Conservation (phyloP, 2,113 vertebrate species). For the Tiliqua scincoides region DNA sequence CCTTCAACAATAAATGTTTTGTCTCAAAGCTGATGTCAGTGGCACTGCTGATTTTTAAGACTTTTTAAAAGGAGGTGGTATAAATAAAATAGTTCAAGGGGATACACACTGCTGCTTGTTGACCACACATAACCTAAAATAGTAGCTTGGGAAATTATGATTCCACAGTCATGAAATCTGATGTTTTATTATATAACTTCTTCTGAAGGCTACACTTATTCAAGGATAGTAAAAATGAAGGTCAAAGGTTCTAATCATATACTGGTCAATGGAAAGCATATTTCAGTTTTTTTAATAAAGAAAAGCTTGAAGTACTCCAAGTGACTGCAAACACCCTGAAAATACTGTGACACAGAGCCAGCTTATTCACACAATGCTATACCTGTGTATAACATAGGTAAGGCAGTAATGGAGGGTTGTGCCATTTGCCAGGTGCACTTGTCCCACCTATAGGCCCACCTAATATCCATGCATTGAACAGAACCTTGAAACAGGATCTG, state of each 20-base stretch:
- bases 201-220: background rate
- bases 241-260: background rate
- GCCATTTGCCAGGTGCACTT: background rate
- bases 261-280: background rate
- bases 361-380: background rate
- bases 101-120: background rate
- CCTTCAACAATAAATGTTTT: constrained; percentile 73
- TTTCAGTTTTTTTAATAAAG: background rate
- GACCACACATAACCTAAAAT: background rate
- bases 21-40: constrained; percentile 50
- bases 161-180: background rate
- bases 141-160: constrained; percentile 3
- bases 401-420: background rate
- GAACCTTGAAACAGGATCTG: background rate
- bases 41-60: constrained; percentile 50
- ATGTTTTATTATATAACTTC: background rate
- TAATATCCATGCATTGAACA: background rate
- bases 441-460: background rate
- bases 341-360: background rate
- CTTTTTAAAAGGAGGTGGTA: background rate
- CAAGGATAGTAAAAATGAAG: background rate
- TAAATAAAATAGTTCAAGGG: background rate
- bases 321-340: background rate
- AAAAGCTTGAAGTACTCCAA: background rate
- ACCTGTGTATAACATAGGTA: background rate